phyloP scores from a whole-genome alignment of 2,888 invertebrate genomes.

The Agonopterix arenella region DNA sequence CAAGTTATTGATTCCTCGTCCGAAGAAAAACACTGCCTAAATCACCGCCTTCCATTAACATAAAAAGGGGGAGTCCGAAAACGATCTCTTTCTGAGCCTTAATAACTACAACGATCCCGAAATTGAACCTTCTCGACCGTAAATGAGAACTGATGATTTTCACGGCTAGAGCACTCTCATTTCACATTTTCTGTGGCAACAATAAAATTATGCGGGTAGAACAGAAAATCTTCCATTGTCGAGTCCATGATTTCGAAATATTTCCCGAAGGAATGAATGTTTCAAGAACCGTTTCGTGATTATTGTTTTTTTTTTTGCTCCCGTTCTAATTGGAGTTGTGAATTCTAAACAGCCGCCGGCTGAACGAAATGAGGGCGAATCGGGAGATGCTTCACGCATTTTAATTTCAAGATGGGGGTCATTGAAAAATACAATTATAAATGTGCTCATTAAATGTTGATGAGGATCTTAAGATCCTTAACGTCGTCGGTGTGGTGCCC shows the following conservation, averaged over 20 bases:
- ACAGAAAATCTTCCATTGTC: conserved; percentile 22
- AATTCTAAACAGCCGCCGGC: conserved; percentile 33
- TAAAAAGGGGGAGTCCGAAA: conserved; percentile 11
- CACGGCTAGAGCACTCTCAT: conserved; percentile 9
- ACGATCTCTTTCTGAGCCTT: background rate
- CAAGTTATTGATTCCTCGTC: conserved; percentile 23
- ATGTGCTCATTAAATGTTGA: conserved; percentile 2
- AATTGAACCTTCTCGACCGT: conserved; percentile 36
- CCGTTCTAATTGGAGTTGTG: conserved; percentile 42
- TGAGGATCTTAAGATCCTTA: background rate
- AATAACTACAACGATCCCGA: conserved; percentile 5
- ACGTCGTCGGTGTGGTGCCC: conserved; percentile 1
- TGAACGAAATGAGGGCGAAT: conserved; percentile 32
- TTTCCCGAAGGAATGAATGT: conserved; percentile 24
- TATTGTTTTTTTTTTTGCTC: conserved; percentile 24
- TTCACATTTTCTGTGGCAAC: conserved; percentile 4
- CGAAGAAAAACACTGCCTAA: conserved; percentile 11
- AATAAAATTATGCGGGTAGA: background rate
- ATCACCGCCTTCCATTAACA: conserved; percentile 19
- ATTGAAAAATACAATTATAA: conserved; percentile 12
- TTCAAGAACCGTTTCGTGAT: conserved; percentile 17
- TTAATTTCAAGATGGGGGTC: conserved; percentile 38
- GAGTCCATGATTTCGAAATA: conserved; percentile 27
- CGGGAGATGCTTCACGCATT: conserved; percentile 40
- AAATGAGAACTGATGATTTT: conserved; percentile 30